Percentiles rank a stretch among this genome's conserved stretches.
These are phyloP conservation scores for Drosophila rubida DNA, from an alignment of 2,888 invertebrate species.

Conservation along the genomic window DNA sequence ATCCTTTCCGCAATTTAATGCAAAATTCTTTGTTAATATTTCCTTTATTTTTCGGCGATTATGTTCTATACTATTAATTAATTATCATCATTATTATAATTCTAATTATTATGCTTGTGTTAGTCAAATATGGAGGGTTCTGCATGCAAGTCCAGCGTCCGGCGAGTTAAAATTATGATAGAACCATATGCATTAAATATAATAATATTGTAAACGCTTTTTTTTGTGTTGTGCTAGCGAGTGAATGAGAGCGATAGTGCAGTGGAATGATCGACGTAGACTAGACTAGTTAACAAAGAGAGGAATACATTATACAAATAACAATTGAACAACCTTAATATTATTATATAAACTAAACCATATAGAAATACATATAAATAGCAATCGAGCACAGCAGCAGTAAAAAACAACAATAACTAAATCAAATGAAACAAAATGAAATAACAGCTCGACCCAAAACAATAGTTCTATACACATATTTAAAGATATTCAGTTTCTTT, in stretches of 20 bases:
- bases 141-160: conserved; percentile 1
- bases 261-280: conserved; percentile 28
- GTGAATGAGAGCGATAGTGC: conserved; percentile 17
- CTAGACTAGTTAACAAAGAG: conserved; percentile 35
- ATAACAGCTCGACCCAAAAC: conserved; percentile 1
- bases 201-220: conserved; percentile 24
- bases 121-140: conserved; percentile 36
- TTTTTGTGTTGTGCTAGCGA: conserved; percentile 33
- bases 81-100: conserved; percentile 1
- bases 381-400: not conserved
- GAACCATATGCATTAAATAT: conserved; percentile 17
- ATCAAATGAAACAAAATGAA: not conserved
- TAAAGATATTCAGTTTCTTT: conserved; percentile 5
- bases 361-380: not conserved
- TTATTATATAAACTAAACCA: not conserved
- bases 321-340: not conserved
- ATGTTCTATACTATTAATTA: not conserved
- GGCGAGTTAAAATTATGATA: conserved; percentile 12
- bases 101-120: conserved; percentile 8
- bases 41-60: conserved; percentile 3
- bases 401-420: conserved; percentile 1
- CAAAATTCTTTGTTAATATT: conserved; percentile 42
- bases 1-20: conserved; percentile 17
- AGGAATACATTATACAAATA: not conserved
- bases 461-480: not conserved